Evolutionary conservation across 2,797 vertebrate genomes (phyloP).

Genomic region (Clarias laeviceps): DNA sequence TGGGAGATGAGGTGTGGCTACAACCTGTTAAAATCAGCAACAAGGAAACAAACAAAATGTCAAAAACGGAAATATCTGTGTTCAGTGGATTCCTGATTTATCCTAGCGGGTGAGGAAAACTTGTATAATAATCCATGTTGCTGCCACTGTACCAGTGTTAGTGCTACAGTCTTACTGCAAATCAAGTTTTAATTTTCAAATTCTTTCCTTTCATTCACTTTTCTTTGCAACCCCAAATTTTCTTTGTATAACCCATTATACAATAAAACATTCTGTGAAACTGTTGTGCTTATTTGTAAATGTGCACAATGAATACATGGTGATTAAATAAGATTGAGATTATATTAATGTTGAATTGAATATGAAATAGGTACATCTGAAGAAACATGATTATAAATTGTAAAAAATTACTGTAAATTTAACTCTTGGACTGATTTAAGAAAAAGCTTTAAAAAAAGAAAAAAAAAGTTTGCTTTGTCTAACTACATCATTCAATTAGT

Average conservation of each 20-base stretch:
- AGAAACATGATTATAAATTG: not conserved
- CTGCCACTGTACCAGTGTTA: not conserved
- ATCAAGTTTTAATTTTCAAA: not conserved
- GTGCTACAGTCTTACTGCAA: not conserved
- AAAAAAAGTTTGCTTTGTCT: not conserved
- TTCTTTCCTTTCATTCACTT: not conserved
- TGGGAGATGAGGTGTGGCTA: slow-evolving; percentile 72
- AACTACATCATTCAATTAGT: not conserved
- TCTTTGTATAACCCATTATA: not conserved
- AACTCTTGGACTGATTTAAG: no score
- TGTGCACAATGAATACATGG: not conserved
- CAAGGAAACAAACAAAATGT: slow-evolving; percentile 56
- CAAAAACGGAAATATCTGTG: slow-evolving; percentile 50
- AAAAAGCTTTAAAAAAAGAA: no score
- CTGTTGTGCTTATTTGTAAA: not conserved
- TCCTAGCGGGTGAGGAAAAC: slow-evolving; percentile 41
- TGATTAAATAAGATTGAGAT: not conserved
- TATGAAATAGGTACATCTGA: not conserved
- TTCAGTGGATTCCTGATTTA: slow-evolving; percentile 83
- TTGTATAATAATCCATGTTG: not conserved
- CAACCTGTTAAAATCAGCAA: slow-evolving; percentile 58
- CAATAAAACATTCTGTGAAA: slow-evolving; percentile 37
- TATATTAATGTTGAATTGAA: not conserved
- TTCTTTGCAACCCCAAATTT: not conserved
- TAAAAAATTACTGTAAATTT: not conserved